A percentile compares a stretch with the other conserved stretches of the same genome.
These are phyloP conservation scores for Microctonus hyperodae DNA, from an alignment of 2,888 invertebrate genomes.

Conservation along the genomic window DNA sequence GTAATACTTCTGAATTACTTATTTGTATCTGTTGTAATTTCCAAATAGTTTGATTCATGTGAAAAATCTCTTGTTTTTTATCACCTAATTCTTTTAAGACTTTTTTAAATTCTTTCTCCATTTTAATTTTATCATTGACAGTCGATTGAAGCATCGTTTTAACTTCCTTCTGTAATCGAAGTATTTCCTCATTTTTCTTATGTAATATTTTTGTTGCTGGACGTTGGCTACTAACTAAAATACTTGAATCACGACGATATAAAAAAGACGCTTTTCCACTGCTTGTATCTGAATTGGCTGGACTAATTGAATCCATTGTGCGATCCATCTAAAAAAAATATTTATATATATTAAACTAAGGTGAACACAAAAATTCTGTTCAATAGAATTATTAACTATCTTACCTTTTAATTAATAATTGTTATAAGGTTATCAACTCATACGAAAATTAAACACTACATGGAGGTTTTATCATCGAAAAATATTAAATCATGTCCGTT, in stretches of 20 bases:
- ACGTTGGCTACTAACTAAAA: slow-evolving; percentile 53
- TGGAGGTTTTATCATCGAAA: not conserved
- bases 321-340: slow-evolving; percentile 42
- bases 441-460: not conserved
- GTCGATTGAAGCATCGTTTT: slow-evolving; percentile 4
- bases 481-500: not conserved
- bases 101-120: slow-evolving; percentile 49
- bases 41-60: slow-evolving; percentile 34
- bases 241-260: slow-evolving; percentile 58
- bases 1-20: slow-evolving; percentile 18
- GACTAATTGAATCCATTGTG: slow-evolving; percentile 46
- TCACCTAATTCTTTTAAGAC: slow-evolving; percentile 43
- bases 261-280: slow-evolving; percentile 53
- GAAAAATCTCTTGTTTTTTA: slow-evolving; percentile 36
- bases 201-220: slow-evolving; percentile 42
- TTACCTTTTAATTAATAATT: not conserved
- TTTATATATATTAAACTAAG: not conserved
- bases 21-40: no score
- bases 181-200: slow-evolving; percentile 55
- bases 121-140: slow-evolving; percentile 17
- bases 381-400: not conserved
- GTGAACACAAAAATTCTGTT: not conserved
- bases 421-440: not conserved
- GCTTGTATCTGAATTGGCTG: slow-evolving; percentile 30
- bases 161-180: slow-evolving; percentile 50